These are phyloP conservation scores for Setophaga coronata DNA, from an alignment of 2,113 vertebrate genomes.

Conservation along the genomic window DNA sequence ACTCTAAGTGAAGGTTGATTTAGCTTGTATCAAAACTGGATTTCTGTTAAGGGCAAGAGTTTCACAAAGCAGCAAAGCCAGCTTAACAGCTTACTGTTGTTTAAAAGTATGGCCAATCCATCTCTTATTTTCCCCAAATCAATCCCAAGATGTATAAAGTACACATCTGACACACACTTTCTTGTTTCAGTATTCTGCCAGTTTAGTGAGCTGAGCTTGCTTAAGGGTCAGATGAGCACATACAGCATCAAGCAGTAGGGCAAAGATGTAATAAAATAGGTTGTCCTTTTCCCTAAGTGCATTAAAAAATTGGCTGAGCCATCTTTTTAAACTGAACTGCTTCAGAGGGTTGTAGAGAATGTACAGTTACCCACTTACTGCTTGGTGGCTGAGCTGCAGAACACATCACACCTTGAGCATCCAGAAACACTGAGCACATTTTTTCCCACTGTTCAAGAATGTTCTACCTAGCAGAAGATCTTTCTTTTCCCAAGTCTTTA, in stretches of 20 bases:
- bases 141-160: background rate
- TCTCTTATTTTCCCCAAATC: background rate
- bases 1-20: background rate
- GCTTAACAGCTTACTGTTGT: background rate
- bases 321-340: background rate
- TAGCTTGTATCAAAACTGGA: background rate
- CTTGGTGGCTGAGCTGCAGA: background rate
- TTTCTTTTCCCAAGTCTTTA: background rate
- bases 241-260: background rate
- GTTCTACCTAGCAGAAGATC: background rate
- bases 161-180: background rate
- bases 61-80: background rate
- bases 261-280: background rate
- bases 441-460: background rate
- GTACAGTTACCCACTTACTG: background rate
- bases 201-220: background rate
- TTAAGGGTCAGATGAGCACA: background rate
- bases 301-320: background rate
- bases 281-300: background rate
- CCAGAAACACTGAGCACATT: background rate
- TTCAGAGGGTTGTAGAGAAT: background rate
- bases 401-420: background rate
- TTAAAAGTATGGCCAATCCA: background rate
- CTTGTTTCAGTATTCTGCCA: background rate
- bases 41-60: background rate